These are phyloP conservation scores for Martes martes DNA, from an alignment of 2,113 vertebrate genomes.

Conservation along the genomic window DNA sequence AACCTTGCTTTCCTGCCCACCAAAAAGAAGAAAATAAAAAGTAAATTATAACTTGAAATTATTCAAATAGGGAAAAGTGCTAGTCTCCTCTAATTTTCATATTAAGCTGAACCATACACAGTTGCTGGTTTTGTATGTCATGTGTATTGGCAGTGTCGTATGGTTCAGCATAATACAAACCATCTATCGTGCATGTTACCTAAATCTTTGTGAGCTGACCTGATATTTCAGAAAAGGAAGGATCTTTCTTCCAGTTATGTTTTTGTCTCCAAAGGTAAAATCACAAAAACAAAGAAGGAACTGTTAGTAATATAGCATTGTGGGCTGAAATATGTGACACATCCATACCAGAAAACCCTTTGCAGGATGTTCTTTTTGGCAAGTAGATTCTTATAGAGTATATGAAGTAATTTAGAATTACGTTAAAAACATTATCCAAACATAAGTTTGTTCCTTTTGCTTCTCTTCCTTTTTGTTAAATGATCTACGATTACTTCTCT, in stretches of 20 bases:
- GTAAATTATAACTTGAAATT: slow-evolving; percentile 2
- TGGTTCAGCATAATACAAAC: neutral
- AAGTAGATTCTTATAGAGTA: neutral
- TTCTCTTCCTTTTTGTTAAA: neutral
- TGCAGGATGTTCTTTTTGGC: neutral
- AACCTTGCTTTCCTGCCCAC: too few relatives aligned
- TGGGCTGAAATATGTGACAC: neutral
- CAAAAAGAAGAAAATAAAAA: too few relatives aligned
- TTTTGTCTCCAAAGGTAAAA: slow-evolving; percentile 30
- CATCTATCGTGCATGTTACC: neutral
- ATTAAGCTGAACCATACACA: neutral
- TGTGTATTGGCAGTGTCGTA: neutral
- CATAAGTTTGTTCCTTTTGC: neutral
- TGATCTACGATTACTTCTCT: neutral
- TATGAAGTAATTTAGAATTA: slow-evolving; percentile 13
- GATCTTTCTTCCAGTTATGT: neutral
- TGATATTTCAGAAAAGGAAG: slow-evolving; percentile 10
- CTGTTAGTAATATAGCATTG: neutral
- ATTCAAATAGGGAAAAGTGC: neutral
- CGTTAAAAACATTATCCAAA: neutral
- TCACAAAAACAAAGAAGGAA: neutral
- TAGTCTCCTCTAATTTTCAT: slow-evolving; percentile 6
- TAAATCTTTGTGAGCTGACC: slow-evolving; percentile 9
- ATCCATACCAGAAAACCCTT: neutral
- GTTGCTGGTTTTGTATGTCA: neutral